A percentile compares a stretch with the other conserved stretches of the same genome.
phyloP scores from a whole-genome alignment of 1,140 invertebrate genomes.

The Mizuhopecten yessoensis region DNA sequence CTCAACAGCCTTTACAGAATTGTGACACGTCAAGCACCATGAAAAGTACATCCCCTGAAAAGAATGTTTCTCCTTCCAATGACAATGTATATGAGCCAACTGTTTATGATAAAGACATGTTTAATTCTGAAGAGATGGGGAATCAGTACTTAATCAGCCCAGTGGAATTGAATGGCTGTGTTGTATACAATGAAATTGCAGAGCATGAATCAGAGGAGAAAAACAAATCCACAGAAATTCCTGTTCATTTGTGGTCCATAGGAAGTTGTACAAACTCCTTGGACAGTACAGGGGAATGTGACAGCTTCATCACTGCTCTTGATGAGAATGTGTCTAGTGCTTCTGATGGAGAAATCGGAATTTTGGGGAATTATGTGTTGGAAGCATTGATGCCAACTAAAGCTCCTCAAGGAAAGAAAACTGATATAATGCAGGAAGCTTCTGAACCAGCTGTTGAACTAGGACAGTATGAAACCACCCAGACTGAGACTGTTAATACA shows the following conservation, averaged over 20 bases:
- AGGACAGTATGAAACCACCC: not conserved
- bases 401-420: not conserved
- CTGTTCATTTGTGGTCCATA: not conserved
- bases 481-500: not conserved
- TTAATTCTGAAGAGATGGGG: not conserved
- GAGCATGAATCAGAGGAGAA: not conserved
- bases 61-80: too few species aligned
- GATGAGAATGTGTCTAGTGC: not conserved
- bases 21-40: too few species aligned
- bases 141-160: not conserved
- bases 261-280: not conserved
- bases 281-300: not conserved
- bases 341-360: constrained; percentile 23
- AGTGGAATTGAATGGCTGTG: not conserved
- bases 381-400: not conserved
- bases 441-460: not conserved
- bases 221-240: not conserved
- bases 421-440: not conserved
- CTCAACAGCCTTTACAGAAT: not conserved
- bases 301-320: not conserved
- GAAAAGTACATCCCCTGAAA: too few species aligned
- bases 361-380: not conserved
- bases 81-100: too few species aligned
- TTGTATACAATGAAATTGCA: not conserved
- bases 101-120: too few species aligned